A percentile compares a stretch with the other conserved stretches of the same genome.
These are phyloP conservation scores for Dreissena rostriformis DNA, from an alignment of 1,140 invertebrate species.

Conservation along the genomic window DNA sequence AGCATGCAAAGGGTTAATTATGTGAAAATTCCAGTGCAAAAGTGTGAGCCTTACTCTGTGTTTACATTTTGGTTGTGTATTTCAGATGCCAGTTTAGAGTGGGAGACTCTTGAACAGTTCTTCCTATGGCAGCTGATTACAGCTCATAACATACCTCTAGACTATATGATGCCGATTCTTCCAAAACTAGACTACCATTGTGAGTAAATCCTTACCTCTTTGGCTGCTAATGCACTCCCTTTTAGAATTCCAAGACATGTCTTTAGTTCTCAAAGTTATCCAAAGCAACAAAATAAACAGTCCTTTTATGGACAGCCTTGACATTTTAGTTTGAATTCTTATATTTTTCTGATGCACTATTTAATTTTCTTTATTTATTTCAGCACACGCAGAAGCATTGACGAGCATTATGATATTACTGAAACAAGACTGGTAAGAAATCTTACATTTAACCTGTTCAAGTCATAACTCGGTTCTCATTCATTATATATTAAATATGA, in stretches of 20 bases:
- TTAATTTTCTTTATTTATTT: constrained; percentile 63
- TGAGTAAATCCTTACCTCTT: constrained; percentile 60
- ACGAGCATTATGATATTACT: constrained; percentile 94
- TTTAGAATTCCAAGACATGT: too few relatives aligned
- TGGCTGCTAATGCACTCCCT: neutral
- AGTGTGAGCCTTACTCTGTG: too few relatives aligned
- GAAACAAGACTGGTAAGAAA: constrained; percentile 91
- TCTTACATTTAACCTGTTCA: neutral
- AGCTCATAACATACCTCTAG: constrained; percentile 95
- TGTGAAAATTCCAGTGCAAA: neutral
- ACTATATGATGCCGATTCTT: constrained; percentile 93
- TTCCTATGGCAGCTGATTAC: constrained; percentile 97
- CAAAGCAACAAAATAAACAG: too few relatives aligned
- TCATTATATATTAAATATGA: too few relatives aligned
- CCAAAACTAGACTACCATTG: constrained; percentile 90
- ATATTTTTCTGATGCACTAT: too few relatives aligned
- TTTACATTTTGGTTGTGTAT: constrained; percentile 73
- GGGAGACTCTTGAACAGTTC: constrained; percentile 98
- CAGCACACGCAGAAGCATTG: constrained; percentile 94
- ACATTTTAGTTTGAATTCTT: too few relatives aligned
- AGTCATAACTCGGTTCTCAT: too few relatives aligned
- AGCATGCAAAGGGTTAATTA: too few relatives aligned
- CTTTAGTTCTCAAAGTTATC: too few relatives aligned
- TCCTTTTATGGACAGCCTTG: too few relatives aligned
- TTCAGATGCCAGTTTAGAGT: constrained; percentile 91